Percentiles rank a stretch among this genome's conserved stretches.
Evolutionary conservation across 2,888 invertebrate genomes (phyloP).

Genomic region (Apodemia hepburni): DNA sequence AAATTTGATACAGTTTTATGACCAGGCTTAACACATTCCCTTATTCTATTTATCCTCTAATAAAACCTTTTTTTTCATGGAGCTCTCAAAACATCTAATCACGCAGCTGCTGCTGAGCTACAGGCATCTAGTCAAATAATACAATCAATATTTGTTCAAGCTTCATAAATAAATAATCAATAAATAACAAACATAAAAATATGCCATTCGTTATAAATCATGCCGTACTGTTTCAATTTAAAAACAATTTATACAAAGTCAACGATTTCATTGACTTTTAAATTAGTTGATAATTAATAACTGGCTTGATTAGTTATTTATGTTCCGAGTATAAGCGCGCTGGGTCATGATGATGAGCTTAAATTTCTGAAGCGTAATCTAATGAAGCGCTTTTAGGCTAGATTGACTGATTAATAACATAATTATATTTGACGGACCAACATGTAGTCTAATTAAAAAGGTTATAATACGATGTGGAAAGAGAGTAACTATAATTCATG

Average conservation of each 20-base stretch:
- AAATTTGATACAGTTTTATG: too few relatives aligned
- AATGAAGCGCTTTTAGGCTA: conserved; percentile 38
- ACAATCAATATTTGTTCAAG: neutral
- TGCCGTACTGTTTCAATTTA: conserved; percentile 6
- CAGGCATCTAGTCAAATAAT: neutral
- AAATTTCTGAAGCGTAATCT: conserved; percentile 29
- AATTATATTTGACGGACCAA: conserved; percentile 36
- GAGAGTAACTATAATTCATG: neutral
- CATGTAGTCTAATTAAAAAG: conserved; percentile 19
- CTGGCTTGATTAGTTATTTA: conserved; percentile 17
- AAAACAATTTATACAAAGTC: conserved; percentile 14
- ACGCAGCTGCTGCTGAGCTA: neutral
- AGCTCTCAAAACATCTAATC: neutral
- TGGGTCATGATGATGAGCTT: conserved; percentile 34
- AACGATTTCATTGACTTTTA: conserved; percentile 13
- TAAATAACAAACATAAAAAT: conserved; percentile 18
- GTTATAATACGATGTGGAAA: neutral
- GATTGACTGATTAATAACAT: conserved; percentile 36
- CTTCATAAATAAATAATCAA: neutral
- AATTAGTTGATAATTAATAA: conserved; percentile 13
- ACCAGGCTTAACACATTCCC: too few relatives aligned
- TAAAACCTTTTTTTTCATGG: too few relatives aligned
- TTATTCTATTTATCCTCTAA: too few relatives aligned
- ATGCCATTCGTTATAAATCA: neutral
- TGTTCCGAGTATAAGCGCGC: conserved; percentile 19